Base-by-base conservation (phyloP, 2,113 vertebrate genomes). In the Neolamprologus variostigma region DNA sequence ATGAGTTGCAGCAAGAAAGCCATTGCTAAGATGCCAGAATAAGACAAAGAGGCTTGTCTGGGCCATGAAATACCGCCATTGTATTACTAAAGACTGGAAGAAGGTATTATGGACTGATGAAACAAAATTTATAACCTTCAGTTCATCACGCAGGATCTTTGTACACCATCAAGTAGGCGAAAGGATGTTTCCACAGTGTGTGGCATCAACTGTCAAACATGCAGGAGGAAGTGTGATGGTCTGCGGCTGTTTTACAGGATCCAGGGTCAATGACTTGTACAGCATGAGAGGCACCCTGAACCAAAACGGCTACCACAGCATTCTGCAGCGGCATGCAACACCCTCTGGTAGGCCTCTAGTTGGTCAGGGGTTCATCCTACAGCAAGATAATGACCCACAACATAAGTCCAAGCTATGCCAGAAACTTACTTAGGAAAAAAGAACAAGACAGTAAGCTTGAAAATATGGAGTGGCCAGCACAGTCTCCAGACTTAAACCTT, bases 41-140 rank as follows among this genome's bases (percentile, higher is more conserved):
- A 66, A 37, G 4, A 66, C 61, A 37, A 66, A 37, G 61, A n/a
- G 61, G 17, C 17, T 66, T 37, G 31, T 11, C 61, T 66, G 10
- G 61, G 61, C 61, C 61, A n/a, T 66, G 10, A 66, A 63, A n/a
- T 2, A 35, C 31, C 0, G 0, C 2, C 31, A 35, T 7, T 63
- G 3, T 9, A 63, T 10, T 33, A 63, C 59, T 2, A 7, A 37
- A 37, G 31, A 37, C 31, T n/a, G 33, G 61, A 37, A 66, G 6
- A 66, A 66, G 17, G 31, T 35, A 35, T 35, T 66, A 8, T 8
- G 61, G 17, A n/a, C 61, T n/a, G 61, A 5, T 0, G 61, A 66
- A 66, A n/a, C 1, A 1, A 66, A 66, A 66, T n/a, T 5, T 66
- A 0, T 0, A 66, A 37, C 5, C 10, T 37, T 66, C 4, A 12